Evolutionary conservation across 1,140 invertebrate species (phyloP).

Genomic region (Drosophila ananassae): DNA sequence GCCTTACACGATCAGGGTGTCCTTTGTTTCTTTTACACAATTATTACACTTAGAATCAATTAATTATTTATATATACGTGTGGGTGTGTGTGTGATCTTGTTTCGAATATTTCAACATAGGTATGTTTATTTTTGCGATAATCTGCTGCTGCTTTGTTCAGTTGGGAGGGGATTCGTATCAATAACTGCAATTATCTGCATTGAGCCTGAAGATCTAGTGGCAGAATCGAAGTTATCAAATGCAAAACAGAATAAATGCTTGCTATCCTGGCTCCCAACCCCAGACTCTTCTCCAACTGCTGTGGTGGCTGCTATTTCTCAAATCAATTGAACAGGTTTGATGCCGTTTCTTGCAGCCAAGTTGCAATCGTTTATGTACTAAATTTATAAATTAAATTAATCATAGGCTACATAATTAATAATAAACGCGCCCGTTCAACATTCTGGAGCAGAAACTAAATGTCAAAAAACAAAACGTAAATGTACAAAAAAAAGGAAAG

Average conservation of each 20-base stretch:
- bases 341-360: conserved; percentile 57
- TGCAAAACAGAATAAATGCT: conserved; percentile 43
- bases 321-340: conserved; percentile 46
- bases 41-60: conserved; percentile 61
- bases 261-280: conserved; percentile 24
- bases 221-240: conserved; percentile 18
- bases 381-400: conserved; percentile 74
- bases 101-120: neutral
- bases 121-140: neutral
- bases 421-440: conserved; percentile 54
- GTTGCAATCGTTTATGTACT: conserved; percentile 61
- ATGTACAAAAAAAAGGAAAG: conserved; percentile 63
- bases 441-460: conserved; percentile 52
- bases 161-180: conserved; percentile 19
- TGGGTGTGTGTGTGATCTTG: neutral
- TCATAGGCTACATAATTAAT: conserved; percentile 58
- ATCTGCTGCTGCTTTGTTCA: conserved; percentile 39
- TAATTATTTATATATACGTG: conserved; percentile 27
- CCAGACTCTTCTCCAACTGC: conserved; percentile 1
- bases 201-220: conserved; percentile 10
- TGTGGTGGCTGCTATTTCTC: conserved; percentile 5
- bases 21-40: conserved; percentile 67
- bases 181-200: conserved; percentile 13
- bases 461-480: conserved; percentile 60
- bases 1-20: conserved; percentile 39